Conservation (phyloP, 2,888 invertebrate species). For the Phanerotoma sp. region DNA sequence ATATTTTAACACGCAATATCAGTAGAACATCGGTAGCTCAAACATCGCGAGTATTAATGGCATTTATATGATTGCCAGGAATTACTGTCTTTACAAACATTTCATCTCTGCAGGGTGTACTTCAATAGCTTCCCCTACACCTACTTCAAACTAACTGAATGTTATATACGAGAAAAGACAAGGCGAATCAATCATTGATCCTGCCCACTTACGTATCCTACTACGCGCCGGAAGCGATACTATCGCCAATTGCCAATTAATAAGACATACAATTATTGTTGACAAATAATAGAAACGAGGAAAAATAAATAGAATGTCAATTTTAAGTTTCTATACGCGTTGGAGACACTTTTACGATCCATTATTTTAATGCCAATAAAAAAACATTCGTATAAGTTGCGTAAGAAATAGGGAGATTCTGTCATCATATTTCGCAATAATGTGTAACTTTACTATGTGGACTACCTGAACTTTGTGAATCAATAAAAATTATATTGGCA, state of each 20-base stretch:
- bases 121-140: constrained; percentile 27
- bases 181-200: constrained; percentile 50
- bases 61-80: constrained; percentile 8
- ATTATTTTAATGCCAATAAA: too few relatives aligned
- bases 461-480: too few relatives aligned
- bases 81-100: neutral
- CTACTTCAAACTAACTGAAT: neutral
- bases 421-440: too few relatives aligned
- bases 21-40: constrained; percentile 3
- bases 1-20: neutral
- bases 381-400: too few relatives aligned
- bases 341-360: too few relatives aligned
- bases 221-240: constrained; percentile 20
- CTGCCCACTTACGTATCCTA: constrained; percentile 26
- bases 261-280: neutral
- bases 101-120: constrained; percentile 32
- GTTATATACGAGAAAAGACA: constrained; percentile 37
- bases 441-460: too few relatives aligned
- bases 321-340: too few relatives aligned
- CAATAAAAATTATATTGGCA: too few relatives aligned
- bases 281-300: neutral
- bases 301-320: neutral
- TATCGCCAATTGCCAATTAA: constrained; percentile 3
- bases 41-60: constrained; percentile 8
- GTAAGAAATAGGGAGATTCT: too few relatives aligned